Conservation (phyloP, 2,797 vertebrate species). For the Oryzias sinensis region DNA sequence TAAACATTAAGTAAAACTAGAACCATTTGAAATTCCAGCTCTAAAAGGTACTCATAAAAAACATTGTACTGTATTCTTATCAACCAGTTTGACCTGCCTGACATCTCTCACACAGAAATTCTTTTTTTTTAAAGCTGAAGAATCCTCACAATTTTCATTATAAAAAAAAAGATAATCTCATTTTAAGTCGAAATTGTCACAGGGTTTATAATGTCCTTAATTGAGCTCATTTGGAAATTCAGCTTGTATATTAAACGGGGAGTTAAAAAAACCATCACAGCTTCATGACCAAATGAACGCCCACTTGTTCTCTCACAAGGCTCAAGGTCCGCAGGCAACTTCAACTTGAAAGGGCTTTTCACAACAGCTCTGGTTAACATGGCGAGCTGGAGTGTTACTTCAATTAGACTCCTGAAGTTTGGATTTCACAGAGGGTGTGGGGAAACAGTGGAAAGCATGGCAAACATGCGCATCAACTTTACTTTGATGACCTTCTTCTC, state of each 20-base stretch:
- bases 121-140: conserved; percentile 14
- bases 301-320: conserved; percentile 63
- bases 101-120: conserved; percentile 6
- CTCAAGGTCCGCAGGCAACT: conserved; percentile 51
- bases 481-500: conserved; percentile 49
- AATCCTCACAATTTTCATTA: conserved; percentile 7
- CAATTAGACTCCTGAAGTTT: conserved; percentile 56
- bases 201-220: conserved; percentile 56
- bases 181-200: conserved; percentile 52
- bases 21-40: too few relatives aligned
- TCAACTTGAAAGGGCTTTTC: conserved; percentile 61
- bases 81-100: conserved; percentile 18
- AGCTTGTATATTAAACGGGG: conserved; percentile 48
- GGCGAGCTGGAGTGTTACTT: conserved; percentile 46
- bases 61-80: not conserved
- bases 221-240: conserved; percentile 51
- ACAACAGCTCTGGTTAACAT: conserved; percentile 52
- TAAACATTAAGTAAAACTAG: too few relatives aligned
- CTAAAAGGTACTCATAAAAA: too few relatives aligned
- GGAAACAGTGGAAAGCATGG: conserved; percentile 21
- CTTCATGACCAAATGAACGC: conserved; percentile 63
- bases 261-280: conserved; percentile 50
- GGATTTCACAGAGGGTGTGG: conserved; percentile 42
- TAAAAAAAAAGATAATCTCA: conserved; percentile 35
- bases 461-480: conserved; percentile 31